Conservation (phyloP, 1,140 invertebrate species). For the Drosophila parvula region DNA sequence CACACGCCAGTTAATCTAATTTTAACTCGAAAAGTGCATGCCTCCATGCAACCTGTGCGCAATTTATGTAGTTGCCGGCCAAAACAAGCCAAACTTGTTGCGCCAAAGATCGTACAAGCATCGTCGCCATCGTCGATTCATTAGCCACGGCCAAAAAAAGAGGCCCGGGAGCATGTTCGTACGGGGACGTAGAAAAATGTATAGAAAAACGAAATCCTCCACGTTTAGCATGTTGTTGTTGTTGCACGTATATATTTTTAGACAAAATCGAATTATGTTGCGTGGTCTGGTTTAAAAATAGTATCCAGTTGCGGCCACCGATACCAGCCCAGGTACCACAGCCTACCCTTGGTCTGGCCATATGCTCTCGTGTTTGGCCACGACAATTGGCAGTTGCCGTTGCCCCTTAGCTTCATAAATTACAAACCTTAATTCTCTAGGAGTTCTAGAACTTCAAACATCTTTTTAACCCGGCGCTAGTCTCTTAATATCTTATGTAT, state of each 20-base stretch:
- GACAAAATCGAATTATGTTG: slow-evolving; percentile 63
- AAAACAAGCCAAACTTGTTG: slow-evolving; percentile 73
- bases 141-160: slow-evolving; percentile 71
- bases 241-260: slow-evolving; percentile 71
- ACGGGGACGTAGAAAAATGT: slow-evolving; percentile 59
- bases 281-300: slow-evolving; percentile 71
- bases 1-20: slow-evolving; percentile 70
- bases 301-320: slow-evolving; percentile 25
- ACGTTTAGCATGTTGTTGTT: slow-evolving; percentile 18
- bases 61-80: slow-evolving; percentile 28
- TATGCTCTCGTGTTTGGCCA: slow-evolving; percentile 52
- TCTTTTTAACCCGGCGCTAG: no score
- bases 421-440: slow-evolving; percentile 29
- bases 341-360: slow-evolving; percentile 36
- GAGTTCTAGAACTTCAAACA: not conserved
- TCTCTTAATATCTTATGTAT: no score
- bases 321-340: slow-evolving; percentile 9
- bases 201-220: slow-evolving; percentile 41
- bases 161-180: slow-evolving; percentile 33
- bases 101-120: slow-evolving; percentile 51
- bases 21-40: slow-evolving; percentile 73
- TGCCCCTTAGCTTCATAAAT: slow-evolving; percentile 16
- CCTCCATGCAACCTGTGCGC: slow-evolving; percentile 14
- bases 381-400: not conserved
- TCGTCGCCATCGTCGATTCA: slow-evolving; percentile 49